phyloP scores from a whole-genome alignment of 2,888 invertebrate species.

The Cryptosula pallasiana region DNA sequence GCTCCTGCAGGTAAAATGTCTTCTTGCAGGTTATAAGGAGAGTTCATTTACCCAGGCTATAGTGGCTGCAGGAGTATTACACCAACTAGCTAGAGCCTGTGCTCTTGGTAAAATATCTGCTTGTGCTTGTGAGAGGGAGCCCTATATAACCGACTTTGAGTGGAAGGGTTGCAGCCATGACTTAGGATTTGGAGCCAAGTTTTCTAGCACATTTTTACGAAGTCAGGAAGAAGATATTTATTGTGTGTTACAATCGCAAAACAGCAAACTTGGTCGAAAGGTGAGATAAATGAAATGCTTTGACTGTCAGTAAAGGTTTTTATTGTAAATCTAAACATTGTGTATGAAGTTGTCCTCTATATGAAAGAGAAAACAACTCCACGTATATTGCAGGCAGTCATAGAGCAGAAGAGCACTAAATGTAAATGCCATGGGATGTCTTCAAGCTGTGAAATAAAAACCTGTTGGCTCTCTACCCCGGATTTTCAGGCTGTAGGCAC shows the following conservation, averaged over 20 bases:
- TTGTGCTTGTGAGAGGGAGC: constrained; percentile 58
- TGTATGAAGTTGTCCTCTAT: no score
- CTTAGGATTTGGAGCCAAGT: constrained; percentile 70
- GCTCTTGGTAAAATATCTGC: constrained; percentile 82
- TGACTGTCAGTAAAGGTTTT: no score
- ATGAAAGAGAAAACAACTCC: no score
- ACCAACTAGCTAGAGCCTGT: constrained; percentile 88
- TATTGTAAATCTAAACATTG: no score
- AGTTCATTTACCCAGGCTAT: constrained; percentile 95
- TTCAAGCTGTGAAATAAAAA: constrained; percentile 88
- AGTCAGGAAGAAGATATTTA: constrained; percentile 63
- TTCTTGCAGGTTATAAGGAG: constrained; percentile 86
- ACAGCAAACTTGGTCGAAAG: constrained; percentile 35
- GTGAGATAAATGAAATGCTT: no score
- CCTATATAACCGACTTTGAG: constrained; percentile 52
- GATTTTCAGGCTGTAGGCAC: constrained; percentile 86
- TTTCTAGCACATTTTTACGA: constrained; percentile 79
- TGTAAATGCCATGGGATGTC: constrained; percentile 96
- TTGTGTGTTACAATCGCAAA: constrained; percentile 48
- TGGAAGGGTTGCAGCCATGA: constrained; percentile 90
- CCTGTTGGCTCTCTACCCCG: constrained; percentile 94
- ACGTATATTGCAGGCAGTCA: no score
- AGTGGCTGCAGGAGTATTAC: constrained; percentile 89
- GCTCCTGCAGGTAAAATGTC: no score
- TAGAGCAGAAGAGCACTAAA: constrained; percentile 60